These are phyloP conservation scores for Sebastes dallii DNA, from an alignment of 2,797 vertebrate genomes.

Conservation along the genomic window DNA sequence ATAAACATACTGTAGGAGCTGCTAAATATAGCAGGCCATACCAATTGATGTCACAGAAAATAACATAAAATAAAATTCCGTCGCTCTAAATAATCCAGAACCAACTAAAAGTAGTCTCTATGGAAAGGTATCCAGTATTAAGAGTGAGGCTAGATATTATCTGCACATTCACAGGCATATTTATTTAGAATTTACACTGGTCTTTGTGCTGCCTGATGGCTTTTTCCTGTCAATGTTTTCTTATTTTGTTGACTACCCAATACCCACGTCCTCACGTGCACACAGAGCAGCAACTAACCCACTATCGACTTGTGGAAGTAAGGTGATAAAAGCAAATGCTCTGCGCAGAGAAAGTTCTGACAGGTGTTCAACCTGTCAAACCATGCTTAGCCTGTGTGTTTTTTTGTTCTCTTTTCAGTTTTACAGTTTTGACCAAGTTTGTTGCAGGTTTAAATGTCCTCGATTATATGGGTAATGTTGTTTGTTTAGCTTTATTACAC, in stretches of 20 bases:
- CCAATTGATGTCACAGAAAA: not conserved
- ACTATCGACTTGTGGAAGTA: not conserved
- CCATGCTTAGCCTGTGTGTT: too few relatives aligned
- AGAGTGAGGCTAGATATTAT: not conserved
- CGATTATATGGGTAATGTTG: not conserved
- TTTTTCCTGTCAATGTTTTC: not conserved
- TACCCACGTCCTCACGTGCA: not conserved
- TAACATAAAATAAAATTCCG: not conserved
- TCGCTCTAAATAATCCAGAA: not conserved
- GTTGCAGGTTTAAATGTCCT: not conserved
- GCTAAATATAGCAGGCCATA: not conserved
- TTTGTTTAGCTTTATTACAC: not conserved
- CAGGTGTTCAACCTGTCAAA: not conserved
- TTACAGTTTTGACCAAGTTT: not conserved
- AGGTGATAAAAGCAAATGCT: not conserved
- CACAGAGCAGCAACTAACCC: not conserved
- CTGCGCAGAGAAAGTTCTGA: not conserved
- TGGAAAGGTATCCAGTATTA: not conserved
- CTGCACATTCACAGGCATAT: not conserved
- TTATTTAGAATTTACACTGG: not conserved
- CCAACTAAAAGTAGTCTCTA: not conserved
- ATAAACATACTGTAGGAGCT: not conserved
- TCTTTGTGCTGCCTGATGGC: not conserved
- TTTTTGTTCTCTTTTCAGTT: not conserved
- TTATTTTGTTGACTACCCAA: not conserved